Evolutionary conservation across 2,797 vertebrate species (phyloP), one percentile per base, ranked within the genome.

Genomic region (Poeciliopsis infans): DNA sequence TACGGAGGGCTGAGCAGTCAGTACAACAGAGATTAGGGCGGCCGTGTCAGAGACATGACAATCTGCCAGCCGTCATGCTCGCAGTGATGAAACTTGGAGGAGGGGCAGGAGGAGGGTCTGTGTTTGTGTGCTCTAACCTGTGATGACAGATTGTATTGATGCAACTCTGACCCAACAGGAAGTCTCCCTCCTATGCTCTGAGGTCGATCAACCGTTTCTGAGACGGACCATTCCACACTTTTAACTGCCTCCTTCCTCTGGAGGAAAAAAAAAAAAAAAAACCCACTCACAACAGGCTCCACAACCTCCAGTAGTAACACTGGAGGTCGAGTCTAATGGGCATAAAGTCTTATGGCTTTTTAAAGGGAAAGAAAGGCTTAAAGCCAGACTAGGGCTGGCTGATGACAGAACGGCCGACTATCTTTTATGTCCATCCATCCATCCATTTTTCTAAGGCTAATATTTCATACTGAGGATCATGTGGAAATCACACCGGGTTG

Each of bases 131-230:
- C 79, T 88, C 85, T 91, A 92, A 92, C 93, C 91, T 85, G 90
- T 11, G 85, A 91, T 91, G 91, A 90, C 91, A 90, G 86, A 82
- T 77, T 2, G 79, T 87, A 87, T 89, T 57, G 81, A 89, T 88
- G 89, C 83, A 10, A 88, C 86, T 91, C 89, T 81, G 76, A 89
- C 86, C 86, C 91, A 90, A 87, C 90, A 76, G 86, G 92, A 92
- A 89, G 87, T 86, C 88, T 78, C 86, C 81, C 88, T 83, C 80
- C 79, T 86, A 79, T 46, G 4, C 87, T 84, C 89, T 33, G 81
- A 86, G 83, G 91, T 92, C 82, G 75, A 92, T 93, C 91, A 91
- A 86, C 89, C 81, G 47, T 92, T 90, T 83, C 85, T 25, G 85
- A 87, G 82, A 86, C 79, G 85, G 70, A 79, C 77, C 71, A 6